A percentile compares a stretch with the other conserved stretches of the same genome.
These are phyloP conservation scores for Pangasius macronema DNA, from an alignment of 2,797 vertebrate species.

Conservation along the genomic window DNA sequence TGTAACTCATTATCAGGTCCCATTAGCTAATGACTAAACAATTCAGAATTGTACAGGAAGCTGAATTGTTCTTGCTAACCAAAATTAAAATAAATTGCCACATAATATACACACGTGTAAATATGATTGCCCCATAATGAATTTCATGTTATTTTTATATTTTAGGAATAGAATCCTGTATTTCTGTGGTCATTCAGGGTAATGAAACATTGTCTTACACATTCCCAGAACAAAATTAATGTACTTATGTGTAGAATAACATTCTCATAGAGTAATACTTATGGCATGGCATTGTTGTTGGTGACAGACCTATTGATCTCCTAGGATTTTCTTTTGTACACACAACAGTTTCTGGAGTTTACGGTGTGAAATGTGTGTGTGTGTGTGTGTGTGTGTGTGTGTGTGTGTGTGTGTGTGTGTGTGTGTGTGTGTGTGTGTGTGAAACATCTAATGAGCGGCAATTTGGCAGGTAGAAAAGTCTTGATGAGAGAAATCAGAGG, in stretches of 20 bases:
- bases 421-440: no score
- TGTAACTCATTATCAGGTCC: background rate
- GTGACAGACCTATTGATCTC: background rate
- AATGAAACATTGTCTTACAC: background rate
- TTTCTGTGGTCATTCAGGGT: background rate
- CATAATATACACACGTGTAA: background rate
- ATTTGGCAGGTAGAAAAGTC: background rate
- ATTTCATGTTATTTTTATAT: background rate
- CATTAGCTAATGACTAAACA: slow-evolving; percentile 32
- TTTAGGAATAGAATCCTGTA: background rate
- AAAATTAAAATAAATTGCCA: slow-evolving; percentile 25
- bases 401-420: no score
- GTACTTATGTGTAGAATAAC: no score
- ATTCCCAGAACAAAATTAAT: background rate
- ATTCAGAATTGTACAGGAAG: slow-evolving; percentile 26
- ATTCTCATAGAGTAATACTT: no score
- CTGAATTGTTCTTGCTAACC: slow-evolving; percentile 7
- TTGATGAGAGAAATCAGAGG: background rate
- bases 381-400: no score
- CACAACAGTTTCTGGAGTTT: background rate
- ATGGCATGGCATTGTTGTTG: background rate
- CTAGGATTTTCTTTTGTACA: background rate
- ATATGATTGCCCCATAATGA: background rate
- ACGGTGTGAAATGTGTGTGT: background rate
- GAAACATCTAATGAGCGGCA: no score